These are phyloP conservation scores for Rhea pennata DNA, from an alignment of 2,113 vertebrate genomes.

Conservation along the genomic window DNA sequence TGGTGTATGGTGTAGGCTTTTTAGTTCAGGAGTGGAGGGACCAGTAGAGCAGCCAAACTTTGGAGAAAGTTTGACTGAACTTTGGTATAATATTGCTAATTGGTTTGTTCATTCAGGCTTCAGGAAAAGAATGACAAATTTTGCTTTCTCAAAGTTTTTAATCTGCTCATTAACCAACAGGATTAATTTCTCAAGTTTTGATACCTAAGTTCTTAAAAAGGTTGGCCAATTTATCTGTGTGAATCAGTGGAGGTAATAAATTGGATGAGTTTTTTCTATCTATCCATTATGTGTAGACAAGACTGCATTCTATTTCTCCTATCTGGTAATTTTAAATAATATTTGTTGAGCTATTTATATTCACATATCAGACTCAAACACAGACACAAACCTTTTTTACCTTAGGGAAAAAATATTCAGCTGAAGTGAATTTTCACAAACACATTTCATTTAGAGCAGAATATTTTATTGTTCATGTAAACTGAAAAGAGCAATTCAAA, in stretches of 20 bases:
- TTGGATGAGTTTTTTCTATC: neutral
- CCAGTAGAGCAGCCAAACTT: neutral
- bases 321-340: neutral
- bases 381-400: neutral
- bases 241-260: neutral
- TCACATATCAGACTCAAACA: neutral
- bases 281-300: neutral
- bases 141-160: neutral
- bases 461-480: neutral
- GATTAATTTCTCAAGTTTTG: neutral
- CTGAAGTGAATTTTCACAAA: neutral
- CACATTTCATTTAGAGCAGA: neutral
- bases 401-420: neutral
- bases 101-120: neutral
- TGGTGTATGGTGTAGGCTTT: neutral
- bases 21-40: accelerated
- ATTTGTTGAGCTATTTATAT: neutral
- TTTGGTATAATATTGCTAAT: neutral
- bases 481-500: neutral
- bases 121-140: neutral
- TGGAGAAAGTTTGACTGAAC: neutral
- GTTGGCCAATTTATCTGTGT: neutral
- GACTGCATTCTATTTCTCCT: neutral
- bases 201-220: neutral
- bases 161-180: neutral